Evolutionary conservation across 2,888 invertebrate genomes (phyloP).

Genomic region (Apotomis betuletana): DNA sequence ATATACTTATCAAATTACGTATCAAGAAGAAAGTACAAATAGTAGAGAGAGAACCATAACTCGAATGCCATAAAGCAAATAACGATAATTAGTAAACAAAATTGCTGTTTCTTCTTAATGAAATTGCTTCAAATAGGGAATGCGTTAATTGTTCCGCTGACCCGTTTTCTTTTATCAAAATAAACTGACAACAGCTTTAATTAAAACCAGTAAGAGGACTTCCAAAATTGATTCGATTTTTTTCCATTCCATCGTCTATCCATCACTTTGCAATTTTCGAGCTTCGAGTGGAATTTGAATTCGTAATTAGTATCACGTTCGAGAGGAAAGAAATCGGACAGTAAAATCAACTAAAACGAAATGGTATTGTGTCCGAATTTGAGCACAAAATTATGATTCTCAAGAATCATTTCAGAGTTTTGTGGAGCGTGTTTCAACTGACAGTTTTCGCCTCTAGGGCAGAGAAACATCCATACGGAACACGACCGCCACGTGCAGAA

Average conservation of each 20-base stretch:
- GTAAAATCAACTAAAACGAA: background rate
- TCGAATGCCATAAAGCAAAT: background rate
- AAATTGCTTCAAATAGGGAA: conserved; percentile 10
- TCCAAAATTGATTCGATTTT: conserved; percentile 34
- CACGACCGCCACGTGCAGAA: no score
- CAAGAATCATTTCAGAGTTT: no score
- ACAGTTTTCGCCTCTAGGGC: no score
- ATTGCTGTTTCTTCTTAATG: background rate
- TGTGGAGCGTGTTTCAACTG: no score
- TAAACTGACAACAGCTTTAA: conserved; percentile 34
- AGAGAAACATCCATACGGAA: no score
- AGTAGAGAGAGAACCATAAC: background rate
- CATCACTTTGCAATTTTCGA: conserved; percentile 33
- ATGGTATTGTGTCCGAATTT: background rate
- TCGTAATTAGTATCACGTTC: conserved; percentile 16
- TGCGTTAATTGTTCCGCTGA: conserved; percentile 11
- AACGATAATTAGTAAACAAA: conserved; percentile 1
- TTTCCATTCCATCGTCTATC: conserved; percentile 31
- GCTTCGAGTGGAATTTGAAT: conserved; percentile 30
- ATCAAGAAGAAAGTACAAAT: no score
- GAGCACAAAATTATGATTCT: background rate
- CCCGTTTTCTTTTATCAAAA: conserved; percentile 28
- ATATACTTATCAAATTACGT: no score
- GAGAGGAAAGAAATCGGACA: background rate
- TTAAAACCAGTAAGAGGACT: conserved; percentile 33